Base-by-base conservation (phyloP, 2,888 invertebrate species). In the Lasioglossum zephyrum region DNA sequence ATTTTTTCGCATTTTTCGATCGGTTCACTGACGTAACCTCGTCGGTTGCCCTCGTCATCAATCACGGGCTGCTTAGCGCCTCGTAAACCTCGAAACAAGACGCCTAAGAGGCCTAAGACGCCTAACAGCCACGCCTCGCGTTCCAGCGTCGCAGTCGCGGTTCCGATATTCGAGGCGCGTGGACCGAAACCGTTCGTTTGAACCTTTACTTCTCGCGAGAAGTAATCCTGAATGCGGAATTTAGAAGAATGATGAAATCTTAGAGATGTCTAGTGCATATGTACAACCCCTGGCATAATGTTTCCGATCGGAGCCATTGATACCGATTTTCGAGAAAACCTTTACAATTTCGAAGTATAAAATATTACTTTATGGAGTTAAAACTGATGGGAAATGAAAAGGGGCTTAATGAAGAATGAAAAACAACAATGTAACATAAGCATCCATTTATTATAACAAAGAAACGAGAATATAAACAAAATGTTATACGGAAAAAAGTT, bases 51-150 rank as follows among this genome's bases (percentile, higher is more conserved):
- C 77, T 57, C 69, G 53, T 66, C 82, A 86, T 85, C 81, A 80
- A 83, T 88, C 88, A 88, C 36, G 44, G 22, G 75, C 66, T 49
- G 79, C 79, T 85, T 82, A 85, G 81, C 82, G 81, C 82, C 86
- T 83, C 79, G 83, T 83, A 85, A 89, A 83, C 57, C 66, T 60
- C 16, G 70, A 81, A 77, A 86, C 77, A 57, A 66, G 63, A 76
- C 77, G 69, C 77, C 85, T 79, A 57, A 76, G 80, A 85, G 49
- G 75, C n/a, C 63, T n/a, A 57, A 60, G 69, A 73, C 74, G 69
- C 77, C 85, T 70, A 44, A 73, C 18, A 6, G 31, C 87, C 87
- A 84, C 85, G 87, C 88, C 87, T 88, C 77, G 82, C 80, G 77
- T 44, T 77, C 70, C 73, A 77, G 49, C 81, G 84, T 77, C 22